Evolutionary conservation across 1,140 invertebrate genomes (phyloP).

Genomic region (Lerema accius): DNA sequence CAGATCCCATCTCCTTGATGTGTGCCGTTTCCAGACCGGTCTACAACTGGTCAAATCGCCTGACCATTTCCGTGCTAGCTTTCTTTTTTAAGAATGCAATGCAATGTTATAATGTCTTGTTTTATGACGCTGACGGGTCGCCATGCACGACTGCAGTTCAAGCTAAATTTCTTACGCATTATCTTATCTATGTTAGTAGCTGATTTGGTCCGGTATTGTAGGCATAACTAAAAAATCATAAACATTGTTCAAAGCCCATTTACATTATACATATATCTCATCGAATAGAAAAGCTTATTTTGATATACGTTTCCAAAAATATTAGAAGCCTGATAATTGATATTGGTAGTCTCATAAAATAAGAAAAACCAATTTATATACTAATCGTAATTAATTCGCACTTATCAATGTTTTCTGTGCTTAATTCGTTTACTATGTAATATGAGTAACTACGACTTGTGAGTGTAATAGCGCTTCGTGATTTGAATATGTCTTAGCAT

Average conservation of each 20-base stretch:
- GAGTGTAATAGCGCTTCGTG: background rate
- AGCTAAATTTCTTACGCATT: too few relatives aligned
- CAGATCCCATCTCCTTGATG: conserved; percentile 70
- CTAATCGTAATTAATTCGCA: background rate
- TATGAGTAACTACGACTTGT: background rate
- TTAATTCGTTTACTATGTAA: background rate
- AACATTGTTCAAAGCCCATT: too few relatives aligned
- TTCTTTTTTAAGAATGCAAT: conserved; percentile 12
- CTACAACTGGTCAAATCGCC: conserved; percentile 49
- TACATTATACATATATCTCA: too few relatives aligned
- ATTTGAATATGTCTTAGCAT: conserved; percentile 7
- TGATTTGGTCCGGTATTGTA: too few relatives aligned
- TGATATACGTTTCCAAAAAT: too few relatives aligned
- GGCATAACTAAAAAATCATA: too few relatives aligned
- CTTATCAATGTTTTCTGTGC: background rate
- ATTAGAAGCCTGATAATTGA: too few relatives aligned
- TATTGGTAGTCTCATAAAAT: too few relatives aligned
- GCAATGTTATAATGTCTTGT: background rate
- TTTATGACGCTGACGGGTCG: background rate
- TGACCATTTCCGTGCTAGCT: conserved; percentile 44
- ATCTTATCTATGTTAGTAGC: too few relatives aligned
- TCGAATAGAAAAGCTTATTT: too few relatives aligned
- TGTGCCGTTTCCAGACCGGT: conserved; percentile 48
- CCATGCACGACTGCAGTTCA: background rate
- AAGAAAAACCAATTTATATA: too few relatives aligned